A percentile compares a stretch with the other conserved stretches of the same genome.
These are phyloP conservation scores for Halcyon badia DNA, from an alignment of 2,797 vertebrate species.

Conservation along the genomic window DNA sequence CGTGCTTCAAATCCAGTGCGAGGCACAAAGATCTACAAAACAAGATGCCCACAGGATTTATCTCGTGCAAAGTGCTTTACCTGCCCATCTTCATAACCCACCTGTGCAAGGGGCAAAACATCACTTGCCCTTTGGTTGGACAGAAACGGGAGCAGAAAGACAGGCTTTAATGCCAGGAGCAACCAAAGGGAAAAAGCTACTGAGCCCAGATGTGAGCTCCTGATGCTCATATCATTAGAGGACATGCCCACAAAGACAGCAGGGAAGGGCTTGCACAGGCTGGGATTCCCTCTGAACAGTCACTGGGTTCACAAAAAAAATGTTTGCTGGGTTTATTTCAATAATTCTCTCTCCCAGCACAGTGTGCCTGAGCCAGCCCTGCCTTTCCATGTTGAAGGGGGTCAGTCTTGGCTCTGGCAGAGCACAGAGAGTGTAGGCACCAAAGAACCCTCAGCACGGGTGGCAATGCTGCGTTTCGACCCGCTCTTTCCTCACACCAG, in stretches of 20 bases:
- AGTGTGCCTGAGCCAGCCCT: not conserved
- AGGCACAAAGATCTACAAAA: not conserved
- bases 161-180: not conserved
- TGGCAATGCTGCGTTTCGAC: fast-evolving
- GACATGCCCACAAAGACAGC: fast-evolving
- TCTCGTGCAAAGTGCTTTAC: not conserved
- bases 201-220: fast-evolving
- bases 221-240: fast-evolving
- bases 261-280: not conserved
- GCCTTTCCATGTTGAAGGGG: not conserved
- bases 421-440: not conserved
- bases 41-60: not conserved
- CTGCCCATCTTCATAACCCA: not conserved
- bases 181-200: not conserved
- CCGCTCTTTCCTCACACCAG: fast-evolving
- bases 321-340: not conserved
- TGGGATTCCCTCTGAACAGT: not conserved
- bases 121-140: not conserved
- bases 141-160: not conserved
- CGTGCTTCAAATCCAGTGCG: not conserved
- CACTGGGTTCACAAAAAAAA: not conserved
- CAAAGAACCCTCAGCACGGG: fast-evolving
- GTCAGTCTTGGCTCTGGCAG: not conserved
- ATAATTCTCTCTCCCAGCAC: not conserved
- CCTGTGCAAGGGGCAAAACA: not conserved